Base-by-base conservation (phyloP, 2,797 vertebrate species). In the Ataeniobius toweri region DNA sequence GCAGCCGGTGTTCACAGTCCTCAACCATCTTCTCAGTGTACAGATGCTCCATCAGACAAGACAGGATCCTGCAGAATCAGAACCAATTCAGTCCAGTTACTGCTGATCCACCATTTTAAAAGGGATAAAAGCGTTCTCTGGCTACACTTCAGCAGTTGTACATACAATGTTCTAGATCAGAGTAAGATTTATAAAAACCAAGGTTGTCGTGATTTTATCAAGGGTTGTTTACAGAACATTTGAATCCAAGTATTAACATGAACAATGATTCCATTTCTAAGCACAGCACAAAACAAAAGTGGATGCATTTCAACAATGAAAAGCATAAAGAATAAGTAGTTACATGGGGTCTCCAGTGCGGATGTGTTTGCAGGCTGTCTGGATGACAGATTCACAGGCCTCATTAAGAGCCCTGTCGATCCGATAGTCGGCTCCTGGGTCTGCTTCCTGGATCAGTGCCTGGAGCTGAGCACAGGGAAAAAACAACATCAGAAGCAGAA, bases 11-110 rank as follows among this genome's bases (percentile, higher is more conserved):
- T 55, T 99, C 98, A 94, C 98, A 99, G 51, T 97, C 97, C 87
- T 99, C 97, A 28, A 99, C 98, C 98, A 99, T 99, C 94, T 99
- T 99, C 86, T 99, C 98, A 0, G 98, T 99, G 91, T 99, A 99
- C 51, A 99, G 94, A 80, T 99, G 98, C 81, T 99, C 98, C 98
- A 99, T 99, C 56, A 99, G 95, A 89, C 98, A 99, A 0, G 98
- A 99, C 58, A 99, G 95, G 87, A 99, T 98, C 98, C 98, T 99
- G 83, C 46, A 82, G 39, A 1, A 77, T 10, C 39, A 44, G 39
- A 68, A 44, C 65, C 12, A n/a, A 44, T 68, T 13, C 39, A 13
- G 31, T 7, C 44, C 1, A n/a, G 39, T 44, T 44, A 44, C 65
- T 41, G 22, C 39, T 44, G 36, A 44, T 22, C 51, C 51, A 53